These are phyloP conservation scores for Hycleus cichorii DNA, from an alignment of 1,140 invertebrate genomes.

Conservation along the genomic window DNA sequence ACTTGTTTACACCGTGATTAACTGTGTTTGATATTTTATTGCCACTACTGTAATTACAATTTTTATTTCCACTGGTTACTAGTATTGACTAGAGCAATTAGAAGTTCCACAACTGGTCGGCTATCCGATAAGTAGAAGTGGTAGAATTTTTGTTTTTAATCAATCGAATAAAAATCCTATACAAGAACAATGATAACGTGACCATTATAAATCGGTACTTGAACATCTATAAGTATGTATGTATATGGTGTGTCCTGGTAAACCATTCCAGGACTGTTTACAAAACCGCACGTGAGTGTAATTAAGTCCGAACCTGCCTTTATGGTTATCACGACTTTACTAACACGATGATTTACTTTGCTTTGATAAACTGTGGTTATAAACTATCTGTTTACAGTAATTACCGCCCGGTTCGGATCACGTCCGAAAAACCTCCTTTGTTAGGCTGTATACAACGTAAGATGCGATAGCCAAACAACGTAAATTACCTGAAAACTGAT, in stretches of 20 bases:
- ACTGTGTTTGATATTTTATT: too few species aligned
- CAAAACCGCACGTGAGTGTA: slow-evolving; percentile 35
- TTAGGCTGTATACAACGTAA: too few species aligned
- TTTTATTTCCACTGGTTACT: too few species aligned
- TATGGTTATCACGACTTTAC: slow-evolving; percentile 36
- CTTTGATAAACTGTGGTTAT: slow-evolving; percentile 32
- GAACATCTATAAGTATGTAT: background rate
- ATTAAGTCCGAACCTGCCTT: slow-evolving; percentile 35
- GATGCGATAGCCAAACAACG: too few species aligned
- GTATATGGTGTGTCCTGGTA: slow-evolving; percentile 27
- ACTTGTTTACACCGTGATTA: too few species aligned
- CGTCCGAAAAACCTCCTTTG: slow-evolving; percentile 1
- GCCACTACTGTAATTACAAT: too few species aligned
- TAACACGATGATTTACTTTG: slow-evolving; percentile 32
- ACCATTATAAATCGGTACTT: slow-evolving; percentile 26
- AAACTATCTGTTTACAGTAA: slow-evolving; percentile 18
- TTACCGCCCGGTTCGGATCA: slow-evolving; percentile 15
- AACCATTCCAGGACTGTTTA: slow-evolving; percentile 22
- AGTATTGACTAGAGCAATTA: too few species aligned
- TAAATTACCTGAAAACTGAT: too few species aligned
- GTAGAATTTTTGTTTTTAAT: too few species aligned
- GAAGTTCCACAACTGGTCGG: too few species aligned
- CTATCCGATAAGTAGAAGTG: too few species aligned
- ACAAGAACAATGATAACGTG: slow-evolving; percentile 30
- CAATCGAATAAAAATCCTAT: slow-evolving; percentile 7